These are phyloP conservation scores for Magallana nippona DNA, from an alignment of 2,888 invertebrate genomes.

Conservation along the genomic window DNA sequence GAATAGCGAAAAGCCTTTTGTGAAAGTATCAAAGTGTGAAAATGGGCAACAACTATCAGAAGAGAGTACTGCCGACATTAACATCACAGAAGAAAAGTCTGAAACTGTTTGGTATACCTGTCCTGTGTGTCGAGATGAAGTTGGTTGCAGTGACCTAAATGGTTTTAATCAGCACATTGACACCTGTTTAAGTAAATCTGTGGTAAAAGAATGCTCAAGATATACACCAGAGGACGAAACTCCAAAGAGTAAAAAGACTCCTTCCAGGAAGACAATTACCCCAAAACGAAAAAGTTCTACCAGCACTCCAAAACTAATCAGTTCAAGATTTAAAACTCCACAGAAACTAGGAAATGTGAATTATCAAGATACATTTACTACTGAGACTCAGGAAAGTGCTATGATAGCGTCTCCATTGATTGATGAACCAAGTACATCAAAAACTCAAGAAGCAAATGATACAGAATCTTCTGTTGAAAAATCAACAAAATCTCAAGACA, in stretches of 20 bases:
- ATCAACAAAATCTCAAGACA: neutral
- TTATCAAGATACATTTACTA: neutral
- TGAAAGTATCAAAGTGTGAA: neutral
- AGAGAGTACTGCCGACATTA: neutral
- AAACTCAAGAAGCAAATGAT: neutral
- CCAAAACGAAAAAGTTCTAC: neutral
- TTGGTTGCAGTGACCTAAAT: slow-evolving; percentile 57
- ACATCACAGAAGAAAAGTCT: neutral
- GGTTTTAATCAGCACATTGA: slow-evolving; percentile 70
- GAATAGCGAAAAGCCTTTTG: neutral
- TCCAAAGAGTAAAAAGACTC: neutral
- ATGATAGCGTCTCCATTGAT: neutral
- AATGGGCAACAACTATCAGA: neutral
- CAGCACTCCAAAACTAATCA: neutral
- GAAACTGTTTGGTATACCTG: slow-evolving; percentile 48
- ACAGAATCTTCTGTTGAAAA: neutral
- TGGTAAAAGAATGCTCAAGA: slow-evolving; percentile 47
- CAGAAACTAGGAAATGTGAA: neutral
- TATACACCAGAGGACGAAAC: slow-evolving; percentile 26
- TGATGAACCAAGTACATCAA: neutral
- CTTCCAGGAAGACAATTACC: neutral
- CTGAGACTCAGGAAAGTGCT: neutral
- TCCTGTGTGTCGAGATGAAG: slow-evolving; percentile 64
- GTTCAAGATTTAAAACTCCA: neutral
- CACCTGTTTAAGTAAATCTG: slow-evolving; percentile 59